Base-by-base conservation (phyloP, 2,113 vertebrate genomes). In the Bos indicus region DNA sequence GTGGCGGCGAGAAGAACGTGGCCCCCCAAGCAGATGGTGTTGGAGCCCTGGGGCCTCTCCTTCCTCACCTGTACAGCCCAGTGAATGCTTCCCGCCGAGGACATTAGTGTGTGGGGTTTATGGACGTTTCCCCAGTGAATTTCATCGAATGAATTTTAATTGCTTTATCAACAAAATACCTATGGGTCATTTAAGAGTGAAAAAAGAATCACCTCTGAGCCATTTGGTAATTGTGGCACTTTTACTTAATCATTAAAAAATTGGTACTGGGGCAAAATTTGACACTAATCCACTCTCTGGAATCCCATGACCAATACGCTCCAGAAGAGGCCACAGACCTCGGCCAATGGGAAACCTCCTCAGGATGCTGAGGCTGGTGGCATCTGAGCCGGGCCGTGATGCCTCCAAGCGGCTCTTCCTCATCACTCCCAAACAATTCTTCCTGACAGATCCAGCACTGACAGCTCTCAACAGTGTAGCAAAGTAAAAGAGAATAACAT, bases 1-100 rank as follows among this genome's bases (percentile, higher is more conserved):
- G 40, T 43, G 0, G 48, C 0, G 1, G 5, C 0, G 3, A n/a
- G 56, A 56, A 54, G 51, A 60, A 36, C 0, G 17, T 4, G 80
- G 40, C 28, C 28, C 7, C 26, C 36, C 10, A 13, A 28, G 48
- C 59, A 26, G 25, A 40, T 14, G 23, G 43, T 0, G 9, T 62
- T 25, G 30, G 57, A 82, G 40, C 25, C 52, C 52, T 19, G 67
- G 17, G 17, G 23, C n/a, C 43, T 3, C n/a, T 46, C 59, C 48
- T 33, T 30, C 16, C 26, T 36, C 48, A 28, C 8, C 28, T 57
- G 52, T 48, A 8, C 1, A 2, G 51, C 2, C 2, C 30, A 48
- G 40, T 12, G 82, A 30, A 23, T 33, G 21, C 51, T 48, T 9
- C 30, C 43, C 26, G 16, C 52, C 15, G 33, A 33, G 2, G 11